Evolutionary conservation across 2,888 invertebrate species (phyloP).

Genomic region (Ferdinandea cuprea): DNA sequence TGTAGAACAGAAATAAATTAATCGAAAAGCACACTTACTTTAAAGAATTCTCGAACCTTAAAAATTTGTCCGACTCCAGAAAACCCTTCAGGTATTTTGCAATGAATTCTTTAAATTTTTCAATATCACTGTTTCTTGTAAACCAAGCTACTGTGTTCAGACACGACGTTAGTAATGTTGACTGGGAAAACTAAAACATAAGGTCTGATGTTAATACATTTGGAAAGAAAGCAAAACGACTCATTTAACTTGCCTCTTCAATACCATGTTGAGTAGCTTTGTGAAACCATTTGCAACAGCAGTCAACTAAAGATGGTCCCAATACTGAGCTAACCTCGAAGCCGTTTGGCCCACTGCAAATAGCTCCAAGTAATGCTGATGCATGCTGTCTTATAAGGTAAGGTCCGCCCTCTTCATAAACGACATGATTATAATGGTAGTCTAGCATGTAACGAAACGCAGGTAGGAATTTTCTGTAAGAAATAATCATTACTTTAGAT

Average conservation of each 20-base stretch:
- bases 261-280: slow-evolving; percentile 78
- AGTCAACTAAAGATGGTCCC: slow-evolving; percentile 79
- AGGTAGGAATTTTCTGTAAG: slow-evolving; percentile 80
- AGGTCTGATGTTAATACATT: background rate
- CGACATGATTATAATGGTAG: slow-evolving; percentile 82
- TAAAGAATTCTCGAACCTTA: slow-evolving; percentile 74
- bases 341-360: slow-evolving; percentile 78
- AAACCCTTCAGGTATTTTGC: slow-evolving; percentile 79
- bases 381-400: slow-evolving; percentile 82
- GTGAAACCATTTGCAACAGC: slow-evolving; percentile 82
- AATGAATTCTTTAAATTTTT: slow-evolving; percentile 78
- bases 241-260: slow-evolving; percentile 78
- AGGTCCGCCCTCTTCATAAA: slow-evolving; percentile 80
- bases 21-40: slow-evolving; percentile 11
- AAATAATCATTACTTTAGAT: slow-evolving; percentile 40
- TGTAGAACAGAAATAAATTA: background rate
- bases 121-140: slow-evolving; percentile 75
- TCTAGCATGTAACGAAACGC: slow-evolving; percentile 82
- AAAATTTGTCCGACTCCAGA: slow-evolving; percentile 78
- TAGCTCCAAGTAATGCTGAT: slow-evolving; percentile 79
- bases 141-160: slow-evolving; percentile 80
- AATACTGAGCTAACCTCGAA: slow-evolving; percentile 78
- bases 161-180: slow-evolving; percentile 79
- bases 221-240: background rate
- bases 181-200: slow-evolving; percentile 80